Evolutionary conservation across 2,797 vertebrate genomes (phyloP).

Genomic region (Enteromius trimaculatus): DNA sequence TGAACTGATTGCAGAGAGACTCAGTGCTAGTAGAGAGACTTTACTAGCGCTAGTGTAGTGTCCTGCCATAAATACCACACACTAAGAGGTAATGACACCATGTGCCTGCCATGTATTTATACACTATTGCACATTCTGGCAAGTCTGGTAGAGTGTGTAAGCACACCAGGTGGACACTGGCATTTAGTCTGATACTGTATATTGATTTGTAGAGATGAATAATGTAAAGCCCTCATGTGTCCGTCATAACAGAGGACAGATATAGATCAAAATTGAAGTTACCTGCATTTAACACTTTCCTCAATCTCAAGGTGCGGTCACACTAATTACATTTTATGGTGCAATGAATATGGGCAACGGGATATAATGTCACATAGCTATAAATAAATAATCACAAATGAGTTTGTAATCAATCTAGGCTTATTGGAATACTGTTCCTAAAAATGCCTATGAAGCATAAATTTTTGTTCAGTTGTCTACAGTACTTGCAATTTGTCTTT

Average conservation of each 20-base stretch:
- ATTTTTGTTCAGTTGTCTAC: not conserved
- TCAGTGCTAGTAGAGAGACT: slow-evolving; percentile 46
- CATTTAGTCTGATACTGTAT: slow-evolving; percentile 17
- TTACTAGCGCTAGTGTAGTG: not conserved
- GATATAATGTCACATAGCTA: not conserved
- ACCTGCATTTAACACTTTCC: slow-evolving; percentile 1
- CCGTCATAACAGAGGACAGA: slow-evolving; percentile 17
- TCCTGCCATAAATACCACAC: slow-evolving; percentile 56
- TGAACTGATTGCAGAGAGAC: slow-evolving; percentile 29
- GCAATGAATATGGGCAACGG: not conserved
- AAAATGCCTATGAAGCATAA: not conserved
- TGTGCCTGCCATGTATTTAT: slow-evolving; percentile 67
- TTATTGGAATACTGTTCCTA: not conserved
- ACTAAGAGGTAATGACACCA: slow-evolving; percentile 73
- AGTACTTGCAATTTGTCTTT: not conserved
- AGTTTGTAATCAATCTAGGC: not conserved
- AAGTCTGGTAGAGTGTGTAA: slow-evolving; percentile 58
- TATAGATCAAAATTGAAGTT: slow-evolving; percentile 13
- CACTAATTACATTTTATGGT: not conserved
- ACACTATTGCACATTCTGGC: slow-evolving; percentile 74
- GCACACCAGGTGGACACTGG: slow-evolving; percentile 68
- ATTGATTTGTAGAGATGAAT: slow-evolving; percentile 13
- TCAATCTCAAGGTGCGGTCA: not conserved
- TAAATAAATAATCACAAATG: slow-evolving; percentile 1
- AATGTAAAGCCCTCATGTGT: slow-evolving; percentile 49